phyloP scores from a whole-genome alignment of 1,140 invertebrate species.

The Hyles vespertilio region DNA sequence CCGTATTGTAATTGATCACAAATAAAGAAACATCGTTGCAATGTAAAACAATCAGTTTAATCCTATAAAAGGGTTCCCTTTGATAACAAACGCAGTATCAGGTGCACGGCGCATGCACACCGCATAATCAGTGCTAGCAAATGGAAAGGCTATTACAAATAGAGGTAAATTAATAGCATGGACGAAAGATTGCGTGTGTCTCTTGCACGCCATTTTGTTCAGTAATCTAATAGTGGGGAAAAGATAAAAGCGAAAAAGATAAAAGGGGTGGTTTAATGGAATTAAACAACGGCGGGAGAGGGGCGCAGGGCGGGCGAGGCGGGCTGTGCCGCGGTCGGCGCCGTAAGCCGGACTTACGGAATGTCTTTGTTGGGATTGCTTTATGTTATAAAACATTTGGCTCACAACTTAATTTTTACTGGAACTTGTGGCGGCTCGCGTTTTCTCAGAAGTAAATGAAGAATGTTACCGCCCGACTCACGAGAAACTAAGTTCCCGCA shows the following conservation, averaged over 20 bases:
- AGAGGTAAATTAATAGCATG: slow-evolving; percentile 48
- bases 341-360: slow-evolving; percentile 62
- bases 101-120: background rate
- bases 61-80: no score
- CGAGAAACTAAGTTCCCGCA: no score
- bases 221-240: slow-evolving; percentile 66
- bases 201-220: slow-evolving; percentile 59
- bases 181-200: slow-evolving; percentile 61
- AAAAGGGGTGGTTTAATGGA: slow-evolving; percentile 73
- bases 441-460: slow-evolving; percentile 8
- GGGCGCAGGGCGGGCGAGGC: slow-evolving; percentile 24
- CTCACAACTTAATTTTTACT: slow-evolving; percentile 24
- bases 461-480: no score
- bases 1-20: no score
- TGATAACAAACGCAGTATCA: no score
- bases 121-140: slow-evolving; percentile 3
- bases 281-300: slow-evolving; percentile 61
- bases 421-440: slow-evolving; percentile 7
- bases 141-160: slow-evolving; percentile 41
- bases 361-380: slow-evolving; percentile 61
- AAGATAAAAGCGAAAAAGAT: slow-evolving; percentile 69
- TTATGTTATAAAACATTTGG: slow-evolving; percentile 35
- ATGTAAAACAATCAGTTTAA: no score
- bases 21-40: no score
- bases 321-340: slow-evolving; percentile 26